Conservation (phyloP, 2,888 invertebrate genomes). For the Smittia sp. region DNA sequence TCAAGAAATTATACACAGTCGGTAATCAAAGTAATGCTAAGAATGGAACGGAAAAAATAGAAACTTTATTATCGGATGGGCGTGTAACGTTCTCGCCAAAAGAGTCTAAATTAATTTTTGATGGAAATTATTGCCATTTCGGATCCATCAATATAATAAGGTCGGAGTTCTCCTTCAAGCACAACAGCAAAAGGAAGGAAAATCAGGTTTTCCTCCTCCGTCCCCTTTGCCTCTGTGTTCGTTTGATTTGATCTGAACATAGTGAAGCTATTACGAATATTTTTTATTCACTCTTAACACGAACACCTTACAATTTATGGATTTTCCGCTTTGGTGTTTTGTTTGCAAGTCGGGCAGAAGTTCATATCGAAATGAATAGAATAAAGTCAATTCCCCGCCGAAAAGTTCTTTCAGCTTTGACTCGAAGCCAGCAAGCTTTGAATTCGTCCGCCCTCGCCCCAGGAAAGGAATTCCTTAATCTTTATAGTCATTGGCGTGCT, state of each 20-base stretch:
- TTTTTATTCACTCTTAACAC: slow-evolving; percentile 40
- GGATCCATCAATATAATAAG: slow-evolving; percentile 34
- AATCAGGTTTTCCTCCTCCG: slow-evolving; percentile 17
- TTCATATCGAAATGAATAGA: slow-evolving; percentile 19
- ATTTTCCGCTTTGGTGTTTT: slow-evolving; percentile 38
- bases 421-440: not conserved
- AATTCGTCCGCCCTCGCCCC: not conserved
- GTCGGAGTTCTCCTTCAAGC: slow-evolving; percentile 19
- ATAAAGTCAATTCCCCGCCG: not conserved
- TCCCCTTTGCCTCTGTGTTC: not conserved
- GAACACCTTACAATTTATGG: slow-evolving; percentile 39
- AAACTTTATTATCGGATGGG: slow-evolving; percentile 14
- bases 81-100: slow-evolving; percentile 21
- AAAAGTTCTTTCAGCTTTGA: not conserved
- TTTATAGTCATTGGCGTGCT: slow-evolving; percentile 1
- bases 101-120: slow-evolving; percentile 38
- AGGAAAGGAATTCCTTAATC: not conserved
- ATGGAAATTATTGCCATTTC: slow-evolving; percentile 40
- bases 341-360: slow-evolving; percentile 30
- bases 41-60: not conserved
- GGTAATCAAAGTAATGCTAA: slow-evolving; percentile 15
- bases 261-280: slow-evolving; percentile 19
- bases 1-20: slow-evolving; percentile 12
- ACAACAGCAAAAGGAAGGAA: not conserved
- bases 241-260: slow-evolving; percentile 34